phyloP scores from a whole-genome alignment of 2,797 vertebrate genomes.

The Falco naumanni region DNA sequence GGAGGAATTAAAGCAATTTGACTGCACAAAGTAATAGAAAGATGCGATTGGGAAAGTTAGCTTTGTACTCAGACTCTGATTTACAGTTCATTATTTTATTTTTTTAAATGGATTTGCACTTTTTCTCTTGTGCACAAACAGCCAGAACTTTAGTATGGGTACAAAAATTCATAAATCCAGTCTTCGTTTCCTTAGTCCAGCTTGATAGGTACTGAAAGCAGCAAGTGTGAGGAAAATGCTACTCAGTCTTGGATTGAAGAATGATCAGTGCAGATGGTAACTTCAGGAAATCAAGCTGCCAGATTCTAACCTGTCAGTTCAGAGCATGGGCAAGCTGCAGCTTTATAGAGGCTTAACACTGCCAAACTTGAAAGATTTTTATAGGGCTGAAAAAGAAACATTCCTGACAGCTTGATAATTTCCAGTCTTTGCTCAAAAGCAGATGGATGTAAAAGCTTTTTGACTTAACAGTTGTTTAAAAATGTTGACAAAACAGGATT shows the following conservation, averaged over 20 bases:
- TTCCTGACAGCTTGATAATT: slow-evolving; percentile 53
- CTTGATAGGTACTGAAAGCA: background rate
- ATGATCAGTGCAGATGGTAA: slow-evolving; percentile 31
- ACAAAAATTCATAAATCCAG: background rate
- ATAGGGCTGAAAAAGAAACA: slow-evolving; percentile 34
- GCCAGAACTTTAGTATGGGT: background rate
- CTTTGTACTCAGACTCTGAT: background rate
- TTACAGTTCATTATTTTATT: background rate
- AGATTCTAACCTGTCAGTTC: slow-evolving; percentile 40
- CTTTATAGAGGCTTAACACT: slow-evolving; percentile 38
- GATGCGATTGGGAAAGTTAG: background rate
- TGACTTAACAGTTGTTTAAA: slow-evolving; percentile 45
- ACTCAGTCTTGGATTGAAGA: background rate
- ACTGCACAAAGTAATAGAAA: background rate
- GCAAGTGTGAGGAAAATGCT: background rate
- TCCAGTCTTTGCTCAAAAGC: slow-evolving; percentile 40
- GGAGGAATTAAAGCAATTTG: background rate
- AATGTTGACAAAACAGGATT: slow-evolving; percentile 62
- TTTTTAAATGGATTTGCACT: background rate
- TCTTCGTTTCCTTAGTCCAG: background rate
- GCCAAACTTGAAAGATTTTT: slow-evolving; percentile 40
- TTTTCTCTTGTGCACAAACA: background rate
- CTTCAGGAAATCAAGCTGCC: background rate
- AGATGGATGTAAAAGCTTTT: slow-evolving; percentile 54
- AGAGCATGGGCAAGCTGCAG: slow-evolving; percentile 36